Evolutionary conservation across 1,140 invertebrate species (phyloP), one percentile per base, ranked within the genome.

Genomic region (Steinernema khuongi): DNA sequence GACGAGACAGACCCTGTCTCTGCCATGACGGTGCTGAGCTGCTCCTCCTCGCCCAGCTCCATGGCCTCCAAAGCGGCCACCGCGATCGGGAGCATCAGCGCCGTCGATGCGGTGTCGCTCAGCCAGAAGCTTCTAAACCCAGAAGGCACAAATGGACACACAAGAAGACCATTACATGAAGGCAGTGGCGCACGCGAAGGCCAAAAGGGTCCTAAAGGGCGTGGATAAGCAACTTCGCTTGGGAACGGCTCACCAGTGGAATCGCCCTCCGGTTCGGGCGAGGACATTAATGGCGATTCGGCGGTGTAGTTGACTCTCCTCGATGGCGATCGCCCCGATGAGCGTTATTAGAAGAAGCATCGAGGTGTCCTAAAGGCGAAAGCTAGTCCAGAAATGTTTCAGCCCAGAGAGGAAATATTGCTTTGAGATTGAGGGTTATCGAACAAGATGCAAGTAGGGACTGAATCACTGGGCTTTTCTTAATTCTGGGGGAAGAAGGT

Each of bases 241-340:
- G 28, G n/a, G 29, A 18, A 22, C 31, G 68, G 67, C 44, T 66
- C 67, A 85, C 82, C 79, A 85, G 28, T 79, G 79, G 19, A 81
- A 83, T 71, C 50, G 80, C 0, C 82, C 72, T 43, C 86, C 86
- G 0, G 87, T 76, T 19, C 75, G 74, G 2, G 83, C 73, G 31
- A 87, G 71, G 11, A 87, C 84, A 72, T 81, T 81, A 0, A 88
- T 81, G 4, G 87, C 86, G 1, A 88, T 84, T 67, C 87, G 72
- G 60, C 84, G 84, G 73, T 88, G 87, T 1, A 88, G 77, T 72
- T 87, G 86, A 69, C 85, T 84, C 72, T 87, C 80, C 76, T 88
- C 87, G 14, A 88, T 81, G 1, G 86, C 87, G 0, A 87, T 74
- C 19, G 87, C 87, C 50, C 86, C 76, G 17, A 87, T 80, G 11